Percentiles rank a stretch among this genome's conserved stretches.
Conservation (phyloP, 2,888 invertebrate species). For the Steromphala cineraria region DNA sequence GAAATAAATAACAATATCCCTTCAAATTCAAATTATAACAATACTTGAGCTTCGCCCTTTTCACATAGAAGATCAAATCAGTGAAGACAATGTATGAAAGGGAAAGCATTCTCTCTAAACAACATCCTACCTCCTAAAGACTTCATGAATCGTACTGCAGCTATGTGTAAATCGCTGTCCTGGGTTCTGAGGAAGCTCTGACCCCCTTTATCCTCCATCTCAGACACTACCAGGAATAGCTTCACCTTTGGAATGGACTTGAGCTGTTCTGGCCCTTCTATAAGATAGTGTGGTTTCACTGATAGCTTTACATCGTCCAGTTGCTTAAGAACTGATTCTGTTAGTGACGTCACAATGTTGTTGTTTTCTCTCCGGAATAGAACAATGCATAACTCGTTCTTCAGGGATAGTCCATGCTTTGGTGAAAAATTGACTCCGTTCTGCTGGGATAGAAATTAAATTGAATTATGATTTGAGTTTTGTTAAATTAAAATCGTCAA, state of each 20-base stretch:
- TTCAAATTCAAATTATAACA: too few species aligned
- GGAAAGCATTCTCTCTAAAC: not conserved
- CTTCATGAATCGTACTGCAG: constrained; percentile 54
- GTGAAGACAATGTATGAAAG: too few species aligned
- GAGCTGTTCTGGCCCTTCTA: constrained; percentile 56
- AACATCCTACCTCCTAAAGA: constrained; percentile 49
- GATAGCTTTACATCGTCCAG: constrained; percentile 59
- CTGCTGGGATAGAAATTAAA: constrained; percentile 34
- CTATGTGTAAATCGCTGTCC: constrained; percentile 52
- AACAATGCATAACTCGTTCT: constrained; percentile 60
- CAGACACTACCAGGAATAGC: constrained; percentile 60
- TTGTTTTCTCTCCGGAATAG: constrained; percentile 54
- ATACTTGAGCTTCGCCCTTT: too few species aligned
- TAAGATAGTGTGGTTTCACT: constrained; percentile 52
- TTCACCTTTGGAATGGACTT: constrained; percentile 58
- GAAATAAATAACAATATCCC: too few species aligned
- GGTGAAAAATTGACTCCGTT: constrained; percentile 55
- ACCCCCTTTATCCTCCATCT: constrained; percentile 52
- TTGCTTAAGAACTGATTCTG: constrained; percentile 56
- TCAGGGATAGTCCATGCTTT: constrained; percentile 52
- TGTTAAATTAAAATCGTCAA: too few species aligned
- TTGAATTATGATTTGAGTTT: not conserved
- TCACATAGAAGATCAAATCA: too few species aligned
- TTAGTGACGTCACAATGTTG: constrained; percentile 49
- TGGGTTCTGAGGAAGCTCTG: constrained; percentile 23